Evolutionary conservation across 2,113 vertebrate genomes (phyloP).

Genomic region (Grammomys dolichurus): DNA sequence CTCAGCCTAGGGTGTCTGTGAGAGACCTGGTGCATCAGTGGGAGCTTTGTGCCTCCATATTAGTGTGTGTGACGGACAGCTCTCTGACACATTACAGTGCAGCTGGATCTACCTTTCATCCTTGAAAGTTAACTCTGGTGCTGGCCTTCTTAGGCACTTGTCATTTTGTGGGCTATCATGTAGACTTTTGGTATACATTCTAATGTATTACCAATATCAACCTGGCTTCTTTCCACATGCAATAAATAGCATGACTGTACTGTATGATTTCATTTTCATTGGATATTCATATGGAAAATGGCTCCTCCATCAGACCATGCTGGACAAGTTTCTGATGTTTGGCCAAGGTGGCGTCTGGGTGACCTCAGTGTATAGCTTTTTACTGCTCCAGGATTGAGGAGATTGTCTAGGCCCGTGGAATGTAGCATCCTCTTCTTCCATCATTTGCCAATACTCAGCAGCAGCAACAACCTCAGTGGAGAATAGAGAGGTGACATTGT

Average conservation of each 20-base stretch:
- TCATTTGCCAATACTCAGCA: not conserved
- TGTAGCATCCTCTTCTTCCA: not conserved
- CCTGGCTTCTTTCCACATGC: conserved; percentile 6
- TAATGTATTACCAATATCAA: not conserved
- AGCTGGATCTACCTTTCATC: too few species aligned
- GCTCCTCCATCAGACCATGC: conserved; percentile 33
- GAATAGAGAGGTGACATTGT: not conserved
- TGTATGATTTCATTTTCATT: conserved; percentile 49
- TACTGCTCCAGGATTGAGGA: not conserved
- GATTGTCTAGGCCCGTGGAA: not conserved
- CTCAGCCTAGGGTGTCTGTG: not conserved
- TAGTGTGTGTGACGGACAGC: not conserved
- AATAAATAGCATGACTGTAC: conserved; percentile 39
- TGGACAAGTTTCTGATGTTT: not conserved
- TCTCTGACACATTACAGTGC: not conserved
- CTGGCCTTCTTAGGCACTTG: not conserved
- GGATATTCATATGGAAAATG: not conserved
- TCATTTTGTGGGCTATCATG: not conserved
- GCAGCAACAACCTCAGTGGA: not conserved
- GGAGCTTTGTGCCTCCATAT: not conserved
- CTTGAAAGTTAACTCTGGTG: not conserved
- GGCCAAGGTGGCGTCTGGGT: not conserved
- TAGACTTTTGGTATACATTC: conserved; percentile 58
- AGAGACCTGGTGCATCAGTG: not conserved
- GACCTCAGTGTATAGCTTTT: not conserved